Conservation (phyloP, 2,113 vertebrate species). For the Dicaeum eximium region DNA sequence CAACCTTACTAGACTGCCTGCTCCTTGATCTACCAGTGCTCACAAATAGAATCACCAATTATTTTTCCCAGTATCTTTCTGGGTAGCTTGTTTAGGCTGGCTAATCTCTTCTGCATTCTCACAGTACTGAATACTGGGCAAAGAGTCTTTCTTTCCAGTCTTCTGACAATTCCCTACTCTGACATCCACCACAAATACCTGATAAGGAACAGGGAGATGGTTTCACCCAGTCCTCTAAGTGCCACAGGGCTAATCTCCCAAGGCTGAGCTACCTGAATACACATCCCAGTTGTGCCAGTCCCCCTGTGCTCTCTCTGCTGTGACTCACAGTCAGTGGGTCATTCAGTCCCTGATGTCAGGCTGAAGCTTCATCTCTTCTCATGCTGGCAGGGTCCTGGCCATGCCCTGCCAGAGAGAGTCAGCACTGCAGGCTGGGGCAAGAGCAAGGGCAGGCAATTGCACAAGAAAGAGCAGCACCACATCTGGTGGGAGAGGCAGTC, state of each 20-base stretch:
- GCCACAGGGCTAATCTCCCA: background rate
- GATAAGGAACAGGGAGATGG: background rate
- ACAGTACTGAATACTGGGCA: background rate
- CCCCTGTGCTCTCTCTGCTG: background rate
- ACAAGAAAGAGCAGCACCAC: background rate
- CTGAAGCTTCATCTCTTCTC: background rate
- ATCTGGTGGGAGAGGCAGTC: background rate
- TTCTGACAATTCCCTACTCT: background rate
- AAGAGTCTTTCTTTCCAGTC: background rate
- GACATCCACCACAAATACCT: background rate
- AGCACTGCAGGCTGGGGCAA: background rate
- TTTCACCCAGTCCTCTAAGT: background rate
- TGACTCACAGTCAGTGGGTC: background rate
- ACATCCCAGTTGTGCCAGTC: background rate
- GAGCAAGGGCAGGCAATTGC: background rate
- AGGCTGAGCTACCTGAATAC: background rate
- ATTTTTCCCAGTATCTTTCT: background rate
- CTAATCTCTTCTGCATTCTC: background rate
- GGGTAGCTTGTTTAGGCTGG: background rate
- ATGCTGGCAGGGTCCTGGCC: background rate
- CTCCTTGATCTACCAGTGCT: background rate
- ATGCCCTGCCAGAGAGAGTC: fast-evolving
- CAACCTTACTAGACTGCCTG: background rate
- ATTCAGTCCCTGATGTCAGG: background rate
- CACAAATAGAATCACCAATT: background rate